Conservation (phyloP, 2,797 vertebrate species). For the Jordanella pulchra region DNA sequence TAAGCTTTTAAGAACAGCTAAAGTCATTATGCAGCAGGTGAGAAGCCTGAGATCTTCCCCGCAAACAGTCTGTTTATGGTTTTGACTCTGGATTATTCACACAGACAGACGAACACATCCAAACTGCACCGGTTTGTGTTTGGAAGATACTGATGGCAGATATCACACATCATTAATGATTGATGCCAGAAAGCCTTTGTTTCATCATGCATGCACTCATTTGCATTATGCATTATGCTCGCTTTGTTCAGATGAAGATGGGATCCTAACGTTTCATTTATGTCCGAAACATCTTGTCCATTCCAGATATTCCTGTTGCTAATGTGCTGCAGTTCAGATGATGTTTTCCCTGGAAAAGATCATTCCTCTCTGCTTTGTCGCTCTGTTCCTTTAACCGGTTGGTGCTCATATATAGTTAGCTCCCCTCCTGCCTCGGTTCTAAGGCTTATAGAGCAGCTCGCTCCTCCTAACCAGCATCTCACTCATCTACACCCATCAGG, state of each 20-base stretch:
- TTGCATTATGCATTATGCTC: neutral
- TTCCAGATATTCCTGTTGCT: no score
- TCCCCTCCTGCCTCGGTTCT: conserved; percentile 41
- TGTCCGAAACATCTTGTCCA: no score
- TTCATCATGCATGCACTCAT: conserved; percentile 4
- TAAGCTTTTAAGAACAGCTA: conserved; percentile 65
- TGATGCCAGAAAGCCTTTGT: neutral
- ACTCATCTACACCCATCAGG: conserved; percentile 19
- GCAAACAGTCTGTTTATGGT: conserved; percentile 12
- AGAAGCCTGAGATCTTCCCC: conserved; percentile 11
- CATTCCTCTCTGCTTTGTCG: conserved; percentile 27
- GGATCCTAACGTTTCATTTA: neutral
- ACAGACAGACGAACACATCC: neutral
- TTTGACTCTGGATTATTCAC: no score
- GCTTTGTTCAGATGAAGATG: neutral
- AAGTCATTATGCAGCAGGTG: conserved; percentile 50
- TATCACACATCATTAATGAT: neutral
- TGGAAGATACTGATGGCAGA: neutral
- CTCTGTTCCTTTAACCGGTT: conserved; percentile 70
- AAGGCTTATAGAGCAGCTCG: conserved; percentile 60
- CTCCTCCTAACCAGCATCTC: conserved; percentile 44
- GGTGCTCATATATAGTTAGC: conserved; percentile 59
- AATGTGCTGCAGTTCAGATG: neutral
- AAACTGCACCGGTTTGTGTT: neutral
- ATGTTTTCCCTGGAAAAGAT: conserved; percentile 27